Percentiles rank a stretch among this genome's conserved stretches.
phyloP scores from a whole-genome alignment of 2,797 vertebrate species.

The Phalanger gymnotis region DNA sequence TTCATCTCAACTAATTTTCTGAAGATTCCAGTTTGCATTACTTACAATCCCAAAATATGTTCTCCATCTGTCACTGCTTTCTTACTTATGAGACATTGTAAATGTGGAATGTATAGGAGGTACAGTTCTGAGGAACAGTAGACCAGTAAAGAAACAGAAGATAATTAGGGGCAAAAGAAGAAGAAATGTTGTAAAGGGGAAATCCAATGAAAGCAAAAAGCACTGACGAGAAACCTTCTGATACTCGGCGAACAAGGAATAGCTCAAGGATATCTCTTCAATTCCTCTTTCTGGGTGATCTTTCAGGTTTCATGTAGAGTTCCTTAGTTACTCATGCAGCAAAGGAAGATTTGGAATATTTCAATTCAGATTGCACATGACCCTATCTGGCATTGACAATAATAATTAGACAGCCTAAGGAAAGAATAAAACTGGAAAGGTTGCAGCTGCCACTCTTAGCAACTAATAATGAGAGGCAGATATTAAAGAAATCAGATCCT shows the following conservation, averaged over 20 bases:
- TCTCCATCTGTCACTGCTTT: not conserved
- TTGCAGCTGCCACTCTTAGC: no score
- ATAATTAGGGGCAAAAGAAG: not conserved
- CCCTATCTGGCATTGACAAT: not conserved
- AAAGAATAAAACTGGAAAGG: not conserved
- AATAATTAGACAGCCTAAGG: not conserved
- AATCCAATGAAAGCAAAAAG: not conserved
- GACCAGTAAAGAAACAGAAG: not conserved
- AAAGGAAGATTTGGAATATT: not conserved
- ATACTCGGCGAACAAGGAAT: not conserved
- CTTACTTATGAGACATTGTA: not conserved
- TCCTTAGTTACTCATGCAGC: not conserved
- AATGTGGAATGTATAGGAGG: not conserved
- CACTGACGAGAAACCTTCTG: no score
- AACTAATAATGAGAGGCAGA: not conserved
- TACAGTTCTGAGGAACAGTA: not conserved
- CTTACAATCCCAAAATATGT: not conserved
- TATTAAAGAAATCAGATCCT: not conserved
- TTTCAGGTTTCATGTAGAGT: fast-evolving
- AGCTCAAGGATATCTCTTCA: fast-evolving
- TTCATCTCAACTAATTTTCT: not conserved
- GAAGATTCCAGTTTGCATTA: not conserved
- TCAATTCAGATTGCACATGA: not conserved
- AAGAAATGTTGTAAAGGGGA: not conserved
- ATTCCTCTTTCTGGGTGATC: not conserved